Evolutionary conservation across 1,140 invertebrate species (phyloP), one percentile per base, ranked within the genome.

Genomic region (Zaprionus camerounensis): DNA sequence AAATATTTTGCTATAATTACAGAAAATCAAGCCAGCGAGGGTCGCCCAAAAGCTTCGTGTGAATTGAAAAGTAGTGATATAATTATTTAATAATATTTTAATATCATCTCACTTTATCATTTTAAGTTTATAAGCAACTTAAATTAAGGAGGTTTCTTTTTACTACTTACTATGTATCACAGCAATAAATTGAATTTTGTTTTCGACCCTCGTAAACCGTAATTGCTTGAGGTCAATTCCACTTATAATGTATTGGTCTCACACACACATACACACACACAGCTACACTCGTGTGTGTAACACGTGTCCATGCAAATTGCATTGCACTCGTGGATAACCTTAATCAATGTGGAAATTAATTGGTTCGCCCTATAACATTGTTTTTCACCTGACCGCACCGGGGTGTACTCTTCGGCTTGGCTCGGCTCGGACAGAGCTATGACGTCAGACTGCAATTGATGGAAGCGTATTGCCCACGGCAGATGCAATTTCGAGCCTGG

Each of bases 1-100:
- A 82, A 82, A 82, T 82, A 79, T 82, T 82, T 82, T 78, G 70
- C 56, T 71, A 75, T 82, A 82, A 82, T 82, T 74, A 69, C 65
- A 53, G 3, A 56, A 13, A 56, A 5, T 20, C 15, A 63, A 24
- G 51, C 20, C 26, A 20, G 6, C 28, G 36, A 55, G 59, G 59
- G 73, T 51, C 58, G 59, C 46, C 36, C 15, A 20, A 36, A 28
- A 71, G 15, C 13, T 59, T 36, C 38, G 4, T 31, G 7, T 17
- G 56, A 4, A 17, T 17, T 56, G 1, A 13, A 4, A 34, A 31
- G 28, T 31, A 31, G 5, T 28, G 5, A 28, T 28, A 7, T 11
- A 34, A 34, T 34, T 11, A 31, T 20, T 5, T 49, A 26, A 56
- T 17, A 56, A 56, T 56, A 41, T 41, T n/a, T n/a, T 41, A 41